Evolutionary conservation across 2,888 invertebrate species (phyloP), one percentile per base, ranked within the genome.

Genomic region (Kuschelorhynchus macadamiae): DNA sequence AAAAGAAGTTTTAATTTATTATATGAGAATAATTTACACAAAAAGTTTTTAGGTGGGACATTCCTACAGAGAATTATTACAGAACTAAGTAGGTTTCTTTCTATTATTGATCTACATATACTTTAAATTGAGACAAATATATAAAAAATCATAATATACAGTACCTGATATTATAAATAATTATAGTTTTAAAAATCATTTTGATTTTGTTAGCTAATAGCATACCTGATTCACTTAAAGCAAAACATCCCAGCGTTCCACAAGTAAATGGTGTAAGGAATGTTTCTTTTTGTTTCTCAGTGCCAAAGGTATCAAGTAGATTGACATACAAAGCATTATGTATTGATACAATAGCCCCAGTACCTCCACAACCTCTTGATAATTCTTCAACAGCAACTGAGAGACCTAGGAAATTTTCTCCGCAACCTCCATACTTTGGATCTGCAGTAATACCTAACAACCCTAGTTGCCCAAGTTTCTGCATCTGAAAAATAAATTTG

Each of bases 361-460:
- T 89, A 47, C 91, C 89, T 8, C 92, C 93, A 85, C 93, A 94
- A 9, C 91, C 92, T 52, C 90, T 85, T 14, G 92, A 90, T 11
- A 94, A 85, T 83, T 94, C 93, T 80, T 94, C 93, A 53, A 94
- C 89, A 0, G 90, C 92, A 1, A 94, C 81, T 0, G 92, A 89
- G 60, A 93, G 86, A 0, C 92, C 89, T 30, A 93, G 82, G 72
- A 88, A 88, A 81, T 92, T 92, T 30, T 91, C 83, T 0, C 88
- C 91, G 17, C 90, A 83, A 0, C 94, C 94, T 2, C 92, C 91
- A 77, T 89, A 88, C 49, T 87, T 84, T 72, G 88, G 85, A 18
- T 88, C 86, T 0, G 90, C 89, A 62, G 87, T 86, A 0, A 92
- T 87, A 0, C 89, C 88, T 88, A 94, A 87, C 18, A 93, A 81